Evolutionary conservation across 2,888 invertebrate species (phyloP), one percentile per base, ranked within the genome.

Genomic region (Psylliodes chrysocephalus): DNA sequence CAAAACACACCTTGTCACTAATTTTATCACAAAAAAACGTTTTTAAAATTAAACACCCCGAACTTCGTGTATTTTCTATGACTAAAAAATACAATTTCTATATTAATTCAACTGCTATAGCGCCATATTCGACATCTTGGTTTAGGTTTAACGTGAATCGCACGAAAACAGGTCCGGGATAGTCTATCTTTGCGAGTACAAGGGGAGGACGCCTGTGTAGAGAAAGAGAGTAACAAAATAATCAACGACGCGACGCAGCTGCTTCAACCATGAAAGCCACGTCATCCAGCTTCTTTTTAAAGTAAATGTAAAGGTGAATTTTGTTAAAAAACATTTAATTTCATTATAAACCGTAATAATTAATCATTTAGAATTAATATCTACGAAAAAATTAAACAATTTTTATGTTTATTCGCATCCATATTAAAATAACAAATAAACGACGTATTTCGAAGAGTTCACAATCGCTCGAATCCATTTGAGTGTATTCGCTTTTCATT

Each of bases 91-190:
- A 76, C 77, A 75, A 76, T 75, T 78, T 77, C 77, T 75, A 78
- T 77, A 75, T 74, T 77, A 75, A 75, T 73, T 75, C 77, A 75
- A 77, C 78, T 74, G 75, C 77, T 74, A 75, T 75, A 79, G 79
- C 80, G 75, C 75, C 74, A 78, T 76, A 74, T 75, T 76, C 77
- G 81, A 81, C 81, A 81, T 81, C 79, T 81, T 81, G 81, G 80
- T 79, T 77, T 74, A 77, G 78, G 78, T 79, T 79, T 77, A 73
- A 73, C 71, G 77, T 82, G 70, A 70, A 68, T 75, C 74, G 64
- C 77, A 78, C 79, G 78, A 79, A 79, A 82, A 81, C 81, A 67
- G 86, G 85, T 82, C 84, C 85, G 60, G 85, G 81, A 75, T 74
- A 77, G 78, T 81, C 81, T 60, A 84, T 81, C 59, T 76, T 84